phyloP scores from a whole-genome alignment of 2,888 invertebrate species.

The Campoplex nolae region DNA sequence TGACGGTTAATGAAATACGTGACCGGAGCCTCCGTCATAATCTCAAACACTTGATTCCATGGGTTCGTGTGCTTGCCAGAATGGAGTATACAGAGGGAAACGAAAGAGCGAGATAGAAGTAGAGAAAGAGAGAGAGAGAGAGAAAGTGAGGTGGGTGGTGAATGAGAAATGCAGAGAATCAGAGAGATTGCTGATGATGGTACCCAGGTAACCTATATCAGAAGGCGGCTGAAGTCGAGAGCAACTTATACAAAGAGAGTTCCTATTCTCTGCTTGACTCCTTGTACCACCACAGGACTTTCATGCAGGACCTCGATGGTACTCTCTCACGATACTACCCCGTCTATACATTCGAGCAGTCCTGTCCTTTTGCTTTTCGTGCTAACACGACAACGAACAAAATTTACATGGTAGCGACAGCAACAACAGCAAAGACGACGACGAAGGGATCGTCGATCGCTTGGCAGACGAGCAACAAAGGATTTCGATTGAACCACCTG shows the following conservation, averaged over 20 bases:
- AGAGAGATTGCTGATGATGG: slow-evolving; percentile 49
- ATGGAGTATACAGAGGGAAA: slow-evolving; percentile 25
- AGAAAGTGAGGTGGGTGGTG: not conserved
- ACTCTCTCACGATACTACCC: slow-evolving; percentile 13
- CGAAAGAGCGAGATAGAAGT: slow-evolving; percentile 25
- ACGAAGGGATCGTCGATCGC: slow-evolving; percentile 40
- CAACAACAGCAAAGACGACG: slow-evolving; percentile 44
- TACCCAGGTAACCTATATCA: slow-evolving; percentile 21
- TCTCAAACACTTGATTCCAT: slow-evolving; percentile 84
- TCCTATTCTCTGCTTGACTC: slow-evolving; percentile 27
- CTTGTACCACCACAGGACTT: slow-evolving; percentile 42
- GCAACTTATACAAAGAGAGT: slow-evolving; percentile 50
- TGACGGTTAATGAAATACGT: slow-evolving; percentile 84
- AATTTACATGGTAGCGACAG: slow-evolving; percentile 60
- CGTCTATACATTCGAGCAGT: slow-evolving; percentile 40
- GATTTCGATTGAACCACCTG: slow-evolving; percentile 29
- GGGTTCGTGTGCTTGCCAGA: slow-evolving; percentile 62
- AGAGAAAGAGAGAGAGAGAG: slow-evolving; percentile 14
- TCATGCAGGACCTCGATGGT: slow-evolving; percentile 21
- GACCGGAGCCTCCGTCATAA: slow-evolving; percentile 84
- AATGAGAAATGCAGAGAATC: slow-evolving; percentile 20
- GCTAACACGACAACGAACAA: slow-evolving; percentile 55
- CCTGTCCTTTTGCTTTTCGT: slow-evolving; percentile 42
- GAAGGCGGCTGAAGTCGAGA: slow-evolving; percentile 25
- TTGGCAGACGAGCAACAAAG: slow-evolving; percentile 24